Percentiles rank a stretch among this genome's conserved stretches.
phyloP scores from a whole-genome alignment of 2,888 invertebrate species.

The Lochmaea capreae region DNA sequence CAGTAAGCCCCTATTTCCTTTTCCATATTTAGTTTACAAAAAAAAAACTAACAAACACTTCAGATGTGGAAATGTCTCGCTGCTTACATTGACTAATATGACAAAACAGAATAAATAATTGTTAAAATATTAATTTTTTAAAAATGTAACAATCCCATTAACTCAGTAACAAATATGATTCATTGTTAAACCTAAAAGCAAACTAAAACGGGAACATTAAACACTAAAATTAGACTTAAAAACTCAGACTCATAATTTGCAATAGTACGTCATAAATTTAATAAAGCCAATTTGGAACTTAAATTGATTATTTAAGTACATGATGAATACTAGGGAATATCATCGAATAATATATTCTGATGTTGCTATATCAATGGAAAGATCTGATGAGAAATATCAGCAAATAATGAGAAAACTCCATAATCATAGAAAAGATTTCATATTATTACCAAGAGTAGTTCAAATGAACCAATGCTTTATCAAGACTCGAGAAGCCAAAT shows the following conservation, averaged over 20 bases:
- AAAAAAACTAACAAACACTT: too few species aligned
- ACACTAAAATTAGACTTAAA: conserved; percentile 13
- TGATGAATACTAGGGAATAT: background rate
- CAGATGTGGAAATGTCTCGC: too few species aligned
- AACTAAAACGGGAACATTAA: background rate
- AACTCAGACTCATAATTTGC: conserved; percentile 23
- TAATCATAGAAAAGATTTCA: too few species aligned
- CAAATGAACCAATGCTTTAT: background rate
- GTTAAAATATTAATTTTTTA: conserved; percentile 3
- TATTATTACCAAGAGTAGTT: background rate
- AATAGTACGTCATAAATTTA: conserved; percentile 11
- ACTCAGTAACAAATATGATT: conserved; percentile 1
- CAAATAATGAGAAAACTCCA: background rate
- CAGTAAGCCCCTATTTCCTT: too few species aligned
- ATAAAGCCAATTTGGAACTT: conserved; percentile 19
- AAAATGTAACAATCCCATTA: conserved; percentile 22
- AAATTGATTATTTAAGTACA: conserved; percentile 23
- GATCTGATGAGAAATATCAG: too few species aligned
- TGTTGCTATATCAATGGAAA: background rate
- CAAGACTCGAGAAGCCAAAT: too few species aligned
- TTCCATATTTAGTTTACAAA: too few species aligned
- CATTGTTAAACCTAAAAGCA: conserved; percentile 14
- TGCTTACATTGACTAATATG: background rate
- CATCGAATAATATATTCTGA: conserved; percentile 1
- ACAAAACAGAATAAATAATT: background rate